These are phyloP conservation scores for Dysidea cf. avara DNA, from an alignment of 37 sponge, comb jelly and placozoan genomes.

Conservation along the genomic window DNA sequence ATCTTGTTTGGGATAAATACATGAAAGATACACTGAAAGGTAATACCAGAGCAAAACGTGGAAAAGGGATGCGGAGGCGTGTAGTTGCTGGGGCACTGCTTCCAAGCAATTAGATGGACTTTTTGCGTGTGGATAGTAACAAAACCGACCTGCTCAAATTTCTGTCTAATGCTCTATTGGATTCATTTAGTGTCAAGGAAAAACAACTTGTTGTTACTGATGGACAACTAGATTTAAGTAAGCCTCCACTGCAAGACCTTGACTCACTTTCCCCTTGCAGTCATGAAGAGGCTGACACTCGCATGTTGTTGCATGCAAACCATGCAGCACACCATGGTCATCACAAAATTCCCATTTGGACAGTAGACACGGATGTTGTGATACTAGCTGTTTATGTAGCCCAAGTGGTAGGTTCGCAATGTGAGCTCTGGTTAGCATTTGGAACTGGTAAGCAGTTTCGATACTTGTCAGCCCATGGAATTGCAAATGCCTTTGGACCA, in stretches of 20 bases:
- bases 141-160: conserved; percentile 15
- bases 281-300: conserved; percentile 49
- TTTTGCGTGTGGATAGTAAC: neutral
- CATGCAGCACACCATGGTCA: conserved; percentile 9
- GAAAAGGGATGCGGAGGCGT: conserved; percentile 32
- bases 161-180: conserved; percentile 6
- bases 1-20: conserved; percentile 46
- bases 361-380: conserved; percentile 6
- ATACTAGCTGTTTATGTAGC: neutral
- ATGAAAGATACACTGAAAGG: conserved; percentile 3
- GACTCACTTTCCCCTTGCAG: conserved; percentile 27
- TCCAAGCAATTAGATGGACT: conserved; percentile 27
- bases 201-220: conserved; percentile 29
- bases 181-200: neutral
- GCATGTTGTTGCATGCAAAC: conserved; percentile 11
- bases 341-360: neutral
- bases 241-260: conserved; percentile 5
- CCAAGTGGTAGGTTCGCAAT: neutral
- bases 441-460: too few relatives aligned
- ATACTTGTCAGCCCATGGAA: neutral
- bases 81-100: conserved; percentile 23
- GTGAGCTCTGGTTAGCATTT: conserved; percentile 6
- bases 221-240: conserved; percentile 3
- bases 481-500: neutral
- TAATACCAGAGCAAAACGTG: conserved; percentile 38